Evolutionary conservation across 2,888 invertebrate genomes (phyloP).

Genomic region (Osmoderma eremita): DNA sequence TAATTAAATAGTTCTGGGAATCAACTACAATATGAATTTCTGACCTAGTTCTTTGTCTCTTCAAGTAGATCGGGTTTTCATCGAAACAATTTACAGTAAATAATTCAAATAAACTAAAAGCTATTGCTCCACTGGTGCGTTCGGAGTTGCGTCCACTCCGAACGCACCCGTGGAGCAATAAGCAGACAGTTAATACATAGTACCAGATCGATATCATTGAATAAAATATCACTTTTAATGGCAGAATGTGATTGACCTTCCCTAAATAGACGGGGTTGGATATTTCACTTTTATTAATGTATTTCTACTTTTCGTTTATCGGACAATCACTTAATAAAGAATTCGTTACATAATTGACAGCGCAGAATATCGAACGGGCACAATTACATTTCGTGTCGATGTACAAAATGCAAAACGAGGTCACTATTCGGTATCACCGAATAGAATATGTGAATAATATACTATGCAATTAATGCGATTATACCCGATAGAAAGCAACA

Average conservation of each 20-base stretch:
- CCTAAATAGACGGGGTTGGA: conserved; percentile 36
- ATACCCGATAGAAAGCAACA: conserved; percentile 23
- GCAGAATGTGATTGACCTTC: conserved; percentile 36
- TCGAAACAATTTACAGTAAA: background rate
- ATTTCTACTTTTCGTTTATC: conserved; percentile 31
- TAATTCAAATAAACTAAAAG: conserved; percentile 35
- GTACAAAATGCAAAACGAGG: conserved; percentile 27
- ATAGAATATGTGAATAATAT: conserved; percentile 20
- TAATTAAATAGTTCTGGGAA: background rate
- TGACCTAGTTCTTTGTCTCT: background rate
- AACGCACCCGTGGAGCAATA: background rate
- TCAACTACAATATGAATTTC: conserved; percentile 11
- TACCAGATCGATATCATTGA: conserved; percentile 13
- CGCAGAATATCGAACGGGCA: conserved; percentile 12
- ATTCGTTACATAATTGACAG: conserved; percentile 26
- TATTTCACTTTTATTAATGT: conserved; percentile 33
- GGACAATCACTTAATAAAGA: conserved; percentile 8
- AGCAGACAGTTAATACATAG: background rate
- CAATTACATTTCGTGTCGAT: conserved; percentile 16
- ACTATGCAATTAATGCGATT: conserved; percentile 37
- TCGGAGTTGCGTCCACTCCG: background rate
- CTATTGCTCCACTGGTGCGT: too few species aligned
- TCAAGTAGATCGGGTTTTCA: conserved; percentile 2
- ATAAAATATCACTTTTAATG: conserved; percentile 34
- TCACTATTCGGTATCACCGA: conserved; percentile 14